Conservation (phyloP, 2,113 vertebrate genomes). For the Plecturocebus donacophilus region DNA sequence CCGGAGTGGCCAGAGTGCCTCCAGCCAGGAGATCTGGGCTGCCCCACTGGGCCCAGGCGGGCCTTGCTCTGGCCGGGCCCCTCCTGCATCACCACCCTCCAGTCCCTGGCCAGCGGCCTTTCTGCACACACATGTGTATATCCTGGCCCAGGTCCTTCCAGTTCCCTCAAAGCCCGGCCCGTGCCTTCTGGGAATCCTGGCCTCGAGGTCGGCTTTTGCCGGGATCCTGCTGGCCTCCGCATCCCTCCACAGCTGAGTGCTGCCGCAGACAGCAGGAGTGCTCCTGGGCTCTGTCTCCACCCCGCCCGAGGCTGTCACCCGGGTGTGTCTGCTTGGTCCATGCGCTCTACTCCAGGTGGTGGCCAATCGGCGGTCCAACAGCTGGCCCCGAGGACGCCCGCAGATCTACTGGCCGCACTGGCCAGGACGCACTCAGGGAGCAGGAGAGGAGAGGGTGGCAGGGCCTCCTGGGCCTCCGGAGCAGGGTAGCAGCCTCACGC, state of each 20-base stretch:
- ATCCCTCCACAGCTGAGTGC: not conserved
- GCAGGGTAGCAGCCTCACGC: rapidly evolving
- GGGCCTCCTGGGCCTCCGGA: rapidly evolving
- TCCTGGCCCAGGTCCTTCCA: rapidly evolving
- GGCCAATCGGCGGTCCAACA: rapidly evolving
- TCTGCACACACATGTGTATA: not conserved
- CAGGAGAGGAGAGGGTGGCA: not conserved
- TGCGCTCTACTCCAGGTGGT: rapidly evolving
- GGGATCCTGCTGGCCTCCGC: rapidly evolving
- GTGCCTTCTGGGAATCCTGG: rapidly evolving
- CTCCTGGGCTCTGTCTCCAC: rapidly evolving
- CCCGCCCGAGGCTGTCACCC: rapidly evolving
- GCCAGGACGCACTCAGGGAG: not conserved
- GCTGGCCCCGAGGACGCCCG: not conserved
- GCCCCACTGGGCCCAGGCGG: not conserved
- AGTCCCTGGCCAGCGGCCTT: not conserved
- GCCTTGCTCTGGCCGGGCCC: rapidly evolving
- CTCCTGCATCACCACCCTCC: rapidly evolving
- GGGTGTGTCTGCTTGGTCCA: rapidly evolving
- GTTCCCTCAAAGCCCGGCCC: not conserved
- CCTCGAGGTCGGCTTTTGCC: not conserved
- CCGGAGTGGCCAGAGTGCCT: rapidly evolving
- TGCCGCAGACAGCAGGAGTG: rapidly evolving
- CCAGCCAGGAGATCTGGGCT: too few relatives aligned
- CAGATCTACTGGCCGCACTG: not conserved